Base-by-base conservation (phyloP, 2,113 vertebrate species). In the Spea multiplicata region DNA sequence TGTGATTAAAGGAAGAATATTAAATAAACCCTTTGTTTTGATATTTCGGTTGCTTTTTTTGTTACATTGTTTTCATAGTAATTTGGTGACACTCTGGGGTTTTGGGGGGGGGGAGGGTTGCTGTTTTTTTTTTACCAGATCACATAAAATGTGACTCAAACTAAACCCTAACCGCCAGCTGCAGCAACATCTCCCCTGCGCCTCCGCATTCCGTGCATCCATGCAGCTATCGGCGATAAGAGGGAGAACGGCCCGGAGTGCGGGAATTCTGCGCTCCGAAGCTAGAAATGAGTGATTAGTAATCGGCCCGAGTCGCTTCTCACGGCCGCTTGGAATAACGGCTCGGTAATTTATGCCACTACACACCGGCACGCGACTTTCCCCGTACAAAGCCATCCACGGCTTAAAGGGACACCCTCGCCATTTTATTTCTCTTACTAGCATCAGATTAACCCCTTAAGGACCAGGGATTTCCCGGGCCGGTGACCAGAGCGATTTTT, bases 251-350 rank as follows among this genome's bases (percentile, higher is more conserved):
- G 44, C 13, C 49, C 49, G 55, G 74, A 2, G 6, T 14, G 17
- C 50, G 47, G 50, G 44, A 64, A 67, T 75, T 30, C 8, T 30
- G 53, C 17, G 50, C 49, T 46, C 1, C 1, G n/a, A 44, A 47
- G 30, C 47, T 52, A 49, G 62, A 75, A 67, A 45, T 46, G 14
- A 67, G 74, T 57, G 13, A 55, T 67, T 74, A 75, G 13, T 67
- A 55, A 55, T 9, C 50, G 4, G 17, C 0, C 13, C 9, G 30
- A 13, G 65, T 44, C 49, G 66, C 16, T 12, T 50, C 10, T 59
- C 61, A 66, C 62, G 5, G 8, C 46, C 46, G 59, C 59, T 65
- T 49, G 47, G 55, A 46, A 49, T 30, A 49, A n/a, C n/a, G n/a
- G n/a, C n/a, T n/a, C n/a, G n/a, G n/a, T n/a, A n/a, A n/a, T n/a